Conservation (phyloP, 2,113 vertebrate genomes). For the Charina bottae region DNA sequence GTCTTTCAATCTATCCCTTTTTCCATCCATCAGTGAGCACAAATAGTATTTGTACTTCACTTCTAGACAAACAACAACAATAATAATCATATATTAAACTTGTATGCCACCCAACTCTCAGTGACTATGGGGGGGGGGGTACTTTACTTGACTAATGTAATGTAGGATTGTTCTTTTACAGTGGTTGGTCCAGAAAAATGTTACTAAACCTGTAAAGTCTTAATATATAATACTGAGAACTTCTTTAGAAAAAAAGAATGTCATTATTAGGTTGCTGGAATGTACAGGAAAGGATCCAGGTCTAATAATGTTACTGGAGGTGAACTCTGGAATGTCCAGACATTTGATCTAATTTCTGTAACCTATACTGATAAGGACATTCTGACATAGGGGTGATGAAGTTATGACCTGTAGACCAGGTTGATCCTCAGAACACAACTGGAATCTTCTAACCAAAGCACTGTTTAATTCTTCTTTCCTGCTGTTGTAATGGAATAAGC, state of each 20-base stretch:
- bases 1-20: background rate
- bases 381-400: background rate
- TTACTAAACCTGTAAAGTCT: background rate
- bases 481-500: background rate
- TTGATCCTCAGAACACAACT: background rate
- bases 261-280: background rate
- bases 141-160: background rate
- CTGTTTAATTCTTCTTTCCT: background rate
- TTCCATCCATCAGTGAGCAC: background rate
- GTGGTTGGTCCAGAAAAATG: background rate
- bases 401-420: background rate
- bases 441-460: background rate
- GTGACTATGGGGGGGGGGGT: background rate
- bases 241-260: background rate
- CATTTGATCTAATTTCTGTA: too few relatives aligned
- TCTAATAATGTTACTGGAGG: background rate
- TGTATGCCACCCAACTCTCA: background rate
- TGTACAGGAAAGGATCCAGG: background rate
- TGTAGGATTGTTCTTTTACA: conserved; percentile 9
- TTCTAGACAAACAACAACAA: background rate
- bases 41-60: background rate
- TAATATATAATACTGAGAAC: background rate
- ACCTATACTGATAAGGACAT: background rate
- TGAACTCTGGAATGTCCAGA: too few relatives aligned
- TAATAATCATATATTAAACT: background rate